Evolutionary conservation across 2,888 invertebrate species (phyloP), one percentile per base, ranked within the genome.

Genomic region (Tipula vernalis): DNA sequence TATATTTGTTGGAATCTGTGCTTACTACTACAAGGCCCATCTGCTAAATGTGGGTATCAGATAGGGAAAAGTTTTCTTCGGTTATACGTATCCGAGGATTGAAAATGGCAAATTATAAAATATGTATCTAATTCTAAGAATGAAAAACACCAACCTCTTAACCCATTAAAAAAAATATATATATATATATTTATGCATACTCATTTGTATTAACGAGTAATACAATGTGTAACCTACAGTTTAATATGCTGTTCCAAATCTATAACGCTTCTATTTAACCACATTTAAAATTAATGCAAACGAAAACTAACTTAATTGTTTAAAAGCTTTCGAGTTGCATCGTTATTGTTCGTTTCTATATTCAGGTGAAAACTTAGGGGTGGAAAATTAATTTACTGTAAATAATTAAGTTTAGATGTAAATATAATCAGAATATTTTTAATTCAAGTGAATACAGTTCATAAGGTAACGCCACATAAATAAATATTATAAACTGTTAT

Each of bases 21-120:
- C 91, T 2, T 91, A 91, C 88, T 91, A 91, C 88, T 91, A 91
- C 89, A 91, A 91, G 88, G 90, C 90, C 88, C 91, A 91, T 87
- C 90, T 91, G 89, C 88, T 91, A 87, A 88, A 91, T 0, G 90
- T 90, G 6, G 91, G 91, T 3, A 89, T 91, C 41, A 91, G 91
- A 89, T 91, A 91, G 91, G 90, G 51, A 39, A 51, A 57, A n/a
- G 51, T 85, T 85, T 85, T 85, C 85, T 85, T 85, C 85, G 85
- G 85, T 85, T 85, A 85, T 44, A 42, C 39, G 39, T 85, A 85
- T 85, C 85, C 85, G 42, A 85, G 42, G 42, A 42, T 71, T 71
- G 28, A 71, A 71, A 2, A 71, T 71, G 71, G 71, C 2, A 71
- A 71, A 28, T 28, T 71, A 71, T 71, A 71, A 71, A 71, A 71